phyloP scores from a whole-genome alignment of 2,113 vertebrate genomes.

The Sitta europaea region DNA sequence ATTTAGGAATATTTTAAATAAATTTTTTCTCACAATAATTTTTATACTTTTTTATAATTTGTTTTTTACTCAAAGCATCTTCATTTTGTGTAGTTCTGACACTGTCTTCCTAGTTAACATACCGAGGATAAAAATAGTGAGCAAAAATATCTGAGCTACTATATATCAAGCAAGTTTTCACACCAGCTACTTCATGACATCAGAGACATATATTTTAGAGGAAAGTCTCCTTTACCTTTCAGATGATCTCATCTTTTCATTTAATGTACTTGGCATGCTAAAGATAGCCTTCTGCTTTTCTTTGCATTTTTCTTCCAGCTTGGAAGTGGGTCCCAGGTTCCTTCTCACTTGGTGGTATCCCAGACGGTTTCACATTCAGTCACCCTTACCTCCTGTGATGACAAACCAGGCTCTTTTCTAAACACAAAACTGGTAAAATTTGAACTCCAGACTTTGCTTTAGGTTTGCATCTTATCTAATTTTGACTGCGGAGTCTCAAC shows the following conservation, averaged over 20 bases:
- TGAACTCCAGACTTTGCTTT: conserved; percentile 1
- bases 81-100: conserved; percentile 24
- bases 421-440: not conserved
- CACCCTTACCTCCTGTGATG: not conserved
- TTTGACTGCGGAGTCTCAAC: not conserved
- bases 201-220: conserved; percentile 34
- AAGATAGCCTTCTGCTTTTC: conserved; percentile 15
- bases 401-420: not conserved
- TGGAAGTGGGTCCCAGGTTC: conserved; percentile 1
- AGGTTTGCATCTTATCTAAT: not conserved
- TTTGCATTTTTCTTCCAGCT: conserved; percentile 16
- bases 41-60: not conserved
- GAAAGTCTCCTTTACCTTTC: conserved; percentile 34
- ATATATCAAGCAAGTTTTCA: conserved; percentile 33
- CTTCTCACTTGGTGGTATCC: not conserved
- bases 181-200: conserved; percentile 40
- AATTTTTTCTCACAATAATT: not conserved
- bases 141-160: conserved; percentile 49
- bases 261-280: conserved; percentile 16
- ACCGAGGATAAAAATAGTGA: conserved; percentile 43
- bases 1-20: not conserved
- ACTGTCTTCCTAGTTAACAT: conserved; percentile 30
- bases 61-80: not conserved
- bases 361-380: not conserved
- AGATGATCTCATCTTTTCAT: conserved; percentile 4